Percentiles rank a stretch among this genome's conserved stretches.
phyloP scores from a whole-genome alignment of 92 coral and sea anemone genomes.

The Parazoanthus darwini region DNA sequence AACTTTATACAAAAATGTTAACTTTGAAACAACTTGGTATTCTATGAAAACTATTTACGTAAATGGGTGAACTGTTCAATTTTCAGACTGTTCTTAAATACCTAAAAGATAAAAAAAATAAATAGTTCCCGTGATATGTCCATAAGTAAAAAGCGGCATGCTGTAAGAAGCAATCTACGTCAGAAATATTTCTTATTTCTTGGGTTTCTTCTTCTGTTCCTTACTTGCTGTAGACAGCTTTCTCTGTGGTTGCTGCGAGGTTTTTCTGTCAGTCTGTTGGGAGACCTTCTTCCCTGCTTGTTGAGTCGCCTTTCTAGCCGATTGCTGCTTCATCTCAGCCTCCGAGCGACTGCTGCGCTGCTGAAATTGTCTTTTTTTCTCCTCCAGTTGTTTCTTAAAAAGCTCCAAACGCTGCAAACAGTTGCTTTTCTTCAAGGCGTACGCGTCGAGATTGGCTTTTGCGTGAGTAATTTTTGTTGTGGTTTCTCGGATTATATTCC shows the following conservation, averaged over 20 bases:
- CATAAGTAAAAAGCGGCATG: not conserved
- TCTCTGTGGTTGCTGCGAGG: slow-evolving; percentile 12
- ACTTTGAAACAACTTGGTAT: not conserved
- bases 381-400: slow-evolving; percentile 36
- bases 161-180: not conserved
- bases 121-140: not conserved
- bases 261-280: not conserved
- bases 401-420: slow-evolving; percentile 30
- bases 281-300: not conserved
- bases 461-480: slow-evolving; percentile 83
- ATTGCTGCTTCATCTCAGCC: slow-evolving; percentile 65
- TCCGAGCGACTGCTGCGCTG: slow-evolving; percentile 71
- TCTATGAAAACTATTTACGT: not conserved
- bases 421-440: slow-evolving; percentile 25
- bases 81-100: not conserved
- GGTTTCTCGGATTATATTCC: slow-evolving; percentile 83
- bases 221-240: slow-evolving; percentile 58
- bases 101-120: not conserved
- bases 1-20: not conserved
- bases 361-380: slow-evolving; percentile 52
- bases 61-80: not conserved
- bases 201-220: slow-evolving; percentile 67
- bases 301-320: slow-evolving; percentile 52
- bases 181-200: slow-evolving; percentile 43
- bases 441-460: slow-evolving; percentile 59